These are phyloP conservation scores for Drosophila busckii DNA, from an alignment of 1,140 invertebrate genomes.

Conservation along the genomic window DNA sequence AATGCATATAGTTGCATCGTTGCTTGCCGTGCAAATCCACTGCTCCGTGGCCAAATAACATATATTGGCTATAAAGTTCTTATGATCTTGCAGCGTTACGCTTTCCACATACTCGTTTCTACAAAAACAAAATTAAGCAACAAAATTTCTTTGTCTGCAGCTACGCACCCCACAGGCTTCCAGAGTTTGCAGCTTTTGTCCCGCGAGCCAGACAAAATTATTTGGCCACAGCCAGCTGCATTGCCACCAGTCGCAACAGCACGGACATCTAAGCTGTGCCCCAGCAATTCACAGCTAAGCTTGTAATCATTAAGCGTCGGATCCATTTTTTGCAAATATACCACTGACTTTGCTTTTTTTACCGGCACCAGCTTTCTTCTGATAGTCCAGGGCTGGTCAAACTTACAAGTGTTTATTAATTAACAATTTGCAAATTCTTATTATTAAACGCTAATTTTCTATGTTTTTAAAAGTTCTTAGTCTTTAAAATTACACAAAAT, in stretches of 20 bases:
- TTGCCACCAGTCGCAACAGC: conserved; percentile 84
- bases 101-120: conserved; percentile 81
- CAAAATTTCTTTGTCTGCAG: not conserved
- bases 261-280: conserved; percentile 92
- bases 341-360: conserved; percentile 33
- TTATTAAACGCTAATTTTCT: too few species aligned
- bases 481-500: too few species aligned
- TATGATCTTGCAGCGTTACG: conserved; percentile 88
- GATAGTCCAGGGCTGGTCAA: too few species aligned
- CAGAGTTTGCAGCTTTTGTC: conserved; percentile 92
- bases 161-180: conserved; percentile 86
- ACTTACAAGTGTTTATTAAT: too few species aligned
- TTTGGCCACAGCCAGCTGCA: conserved; percentile 84
- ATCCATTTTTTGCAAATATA: conserved; percentile 40
- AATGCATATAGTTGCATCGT: conserved; percentile 90
- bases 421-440: too few species aligned
- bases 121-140: conserved; percentile 61
- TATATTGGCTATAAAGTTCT: conserved; percentile 91
- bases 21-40: conserved; percentile 90
- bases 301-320: conserved; percentile 83
- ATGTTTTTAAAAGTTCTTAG: too few species aligned
- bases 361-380: too few species aligned
- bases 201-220: conserved; percentile 90
- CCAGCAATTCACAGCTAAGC: conserved; percentile 86
- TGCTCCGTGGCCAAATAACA: conserved; percentile 88